phyloP scores from a whole-genome alignment of 2,113 vertebrate genomes.

The Lophura nycthemera region DNA sequence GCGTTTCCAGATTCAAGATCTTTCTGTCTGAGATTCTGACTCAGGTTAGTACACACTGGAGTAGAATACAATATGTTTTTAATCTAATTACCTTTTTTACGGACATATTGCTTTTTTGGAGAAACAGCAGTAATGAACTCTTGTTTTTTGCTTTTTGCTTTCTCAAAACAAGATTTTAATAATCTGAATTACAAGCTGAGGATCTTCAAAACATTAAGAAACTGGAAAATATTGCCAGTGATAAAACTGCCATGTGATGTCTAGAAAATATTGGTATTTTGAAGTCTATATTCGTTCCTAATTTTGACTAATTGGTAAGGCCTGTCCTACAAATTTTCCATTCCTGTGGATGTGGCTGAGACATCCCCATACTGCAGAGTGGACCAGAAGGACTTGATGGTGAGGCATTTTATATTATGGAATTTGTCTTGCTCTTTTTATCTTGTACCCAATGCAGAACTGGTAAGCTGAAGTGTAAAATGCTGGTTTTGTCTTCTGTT shows the following conservation, averaged over 20 bases:
- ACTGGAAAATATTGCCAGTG: neutral
- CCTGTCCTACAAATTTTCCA: neutral
- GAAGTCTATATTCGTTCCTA: neutral
- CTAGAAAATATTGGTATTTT: neutral
- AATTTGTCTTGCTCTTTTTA: neutral
- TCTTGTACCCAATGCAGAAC: neutral
- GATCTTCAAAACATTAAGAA: neutral
- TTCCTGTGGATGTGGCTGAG: neutral
- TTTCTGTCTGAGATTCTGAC: neutral
- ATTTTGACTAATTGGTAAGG: neutral
- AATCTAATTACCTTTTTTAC: neutral
- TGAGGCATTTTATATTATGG: neutral
- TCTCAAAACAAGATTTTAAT: neutral
- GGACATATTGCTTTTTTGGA: neutral
- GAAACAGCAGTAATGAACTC: neutral
- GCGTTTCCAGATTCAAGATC: neutral
- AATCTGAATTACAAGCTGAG: neutral
- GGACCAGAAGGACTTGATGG: neutral
- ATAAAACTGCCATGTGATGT: rapidly evolving
- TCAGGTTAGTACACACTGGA: neutral
- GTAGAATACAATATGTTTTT: neutral
- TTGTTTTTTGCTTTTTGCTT: neutral
- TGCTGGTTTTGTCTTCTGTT: neutral
- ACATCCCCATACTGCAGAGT: rapidly evolving
- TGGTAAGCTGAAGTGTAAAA: neutral